Evolutionary conservation across 2,113 vertebrate species (phyloP), one percentile per base, ranked within the genome.

Genomic region (Nannobrachium achirus): DNA sequence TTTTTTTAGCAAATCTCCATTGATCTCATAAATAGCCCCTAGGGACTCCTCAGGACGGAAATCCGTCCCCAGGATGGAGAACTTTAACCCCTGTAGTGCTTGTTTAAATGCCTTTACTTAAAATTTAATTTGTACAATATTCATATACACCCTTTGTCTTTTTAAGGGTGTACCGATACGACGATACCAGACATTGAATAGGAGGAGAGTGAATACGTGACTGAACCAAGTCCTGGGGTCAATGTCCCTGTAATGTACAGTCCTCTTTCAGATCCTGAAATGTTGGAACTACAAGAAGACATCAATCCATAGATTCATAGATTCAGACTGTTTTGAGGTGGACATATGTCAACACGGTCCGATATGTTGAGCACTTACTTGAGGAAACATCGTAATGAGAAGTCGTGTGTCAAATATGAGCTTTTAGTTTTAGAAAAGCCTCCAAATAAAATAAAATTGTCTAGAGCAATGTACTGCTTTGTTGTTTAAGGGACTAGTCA

Each of bases 251-350:
- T 4, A 16, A 14, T 58, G 56, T 38, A 58, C 56, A 58, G 14
- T 42, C 56, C 56, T 41, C 56, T 58, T 14, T 58, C 39, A 3
- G 56, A 58, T 58, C 14, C 38, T 16, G 38, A 58, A 42, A 58
- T 58, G 10, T 16, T 58, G 56, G 38, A 58, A 41, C 38, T 58
- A 7, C 33, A 58, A 58, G 56, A 58, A 13, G 16, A 9, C 56
- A 58, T 58, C 42, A n/a, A 58, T 16, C 56, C 56, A 58, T 42
- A 41, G n/a, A 38, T 41, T 15, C 4, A n/a, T n/a, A n/a, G n/a
- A 58, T 3, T 56, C 49, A 13, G 20, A 55, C 20, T 55, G 52
- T 55, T 55, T 55, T 13, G 52, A 9, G 25, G 18, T 55, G 52
- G 52, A 33, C 13, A 25, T 55, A 55, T 55, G 10, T 52, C 50